These are phyloP conservation scores for Enhydra lutris DNA, from an alignment of 2,113 vertebrate genomes.

Conservation along the genomic window DNA sequence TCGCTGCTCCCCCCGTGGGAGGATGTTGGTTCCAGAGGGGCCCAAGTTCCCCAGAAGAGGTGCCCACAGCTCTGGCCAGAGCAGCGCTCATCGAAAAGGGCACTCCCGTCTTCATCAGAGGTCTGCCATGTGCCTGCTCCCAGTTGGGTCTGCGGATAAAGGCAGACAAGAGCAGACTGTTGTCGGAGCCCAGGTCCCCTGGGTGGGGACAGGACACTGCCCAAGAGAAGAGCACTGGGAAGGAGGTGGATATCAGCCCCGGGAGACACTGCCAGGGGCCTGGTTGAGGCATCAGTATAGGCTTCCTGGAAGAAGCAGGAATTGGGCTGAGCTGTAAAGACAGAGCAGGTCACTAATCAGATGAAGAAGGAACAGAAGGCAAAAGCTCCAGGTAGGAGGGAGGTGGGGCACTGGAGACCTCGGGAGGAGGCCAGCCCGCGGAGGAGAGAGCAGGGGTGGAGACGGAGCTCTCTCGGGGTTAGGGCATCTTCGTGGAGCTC, in stretches of 20 bases:
- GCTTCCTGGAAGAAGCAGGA: not conserved
- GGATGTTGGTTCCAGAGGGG: not conserved
- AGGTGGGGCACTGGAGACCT: not conserved
- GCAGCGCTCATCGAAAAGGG: not conserved
- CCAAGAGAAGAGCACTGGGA: not conserved
- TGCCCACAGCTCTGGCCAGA: not conserved
- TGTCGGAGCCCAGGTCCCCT: not conserved
- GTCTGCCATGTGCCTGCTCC: not conserved
- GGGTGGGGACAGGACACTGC: not conserved
- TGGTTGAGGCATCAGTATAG: not conserved
- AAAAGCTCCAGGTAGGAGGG: not conserved
- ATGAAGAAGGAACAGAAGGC: no score
- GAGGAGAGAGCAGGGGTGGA: not conserved
- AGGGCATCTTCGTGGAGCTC: not conserved
- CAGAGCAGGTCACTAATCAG: not conserved
- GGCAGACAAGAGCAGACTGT: not conserved
- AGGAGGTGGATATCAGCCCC: not conserved
- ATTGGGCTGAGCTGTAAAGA: not conserved
- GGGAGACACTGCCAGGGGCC: not conserved
- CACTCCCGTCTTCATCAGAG: rapidly evolving
- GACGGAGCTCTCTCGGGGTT: not conserved
- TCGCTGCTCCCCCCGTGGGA: not conserved
- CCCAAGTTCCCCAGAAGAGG: not conserved
- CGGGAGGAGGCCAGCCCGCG: not conserved
- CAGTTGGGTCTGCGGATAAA: not conserved